These are phyloP conservation scores for Ophion ventricosus DNA, from an alignment of 2,888 invertebrate species.

Conservation along the genomic window DNA sequence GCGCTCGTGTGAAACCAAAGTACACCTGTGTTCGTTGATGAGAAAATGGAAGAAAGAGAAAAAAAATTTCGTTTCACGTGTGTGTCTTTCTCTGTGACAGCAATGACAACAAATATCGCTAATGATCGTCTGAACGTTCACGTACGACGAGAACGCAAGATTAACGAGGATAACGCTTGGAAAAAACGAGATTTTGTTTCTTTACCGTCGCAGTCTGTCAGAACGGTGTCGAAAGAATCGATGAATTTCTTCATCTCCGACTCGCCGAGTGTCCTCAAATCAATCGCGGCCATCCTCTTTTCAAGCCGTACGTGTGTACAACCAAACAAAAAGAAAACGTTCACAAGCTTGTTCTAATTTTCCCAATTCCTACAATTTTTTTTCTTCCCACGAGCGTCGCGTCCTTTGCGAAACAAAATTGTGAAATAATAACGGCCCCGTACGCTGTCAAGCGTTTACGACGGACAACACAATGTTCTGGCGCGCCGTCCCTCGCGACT, in stretches of 20 bases:
- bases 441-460: conserved; percentile 3
- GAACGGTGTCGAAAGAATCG: conserved; percentile 84
- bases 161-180: neutral
- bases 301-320: too few relatives aligned
- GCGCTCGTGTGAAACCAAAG: conserved; percentile 84
- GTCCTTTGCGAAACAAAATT: neutral
- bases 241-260: conserved; percentile 78
- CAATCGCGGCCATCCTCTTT: conserved; percentile 62
- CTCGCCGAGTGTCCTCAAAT: conserved; percentile 61
- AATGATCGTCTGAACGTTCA: neutral
- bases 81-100: too few relatives aligned
- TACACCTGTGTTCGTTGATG: conserved; percentile 82
- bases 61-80: neutral
- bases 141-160: conserved; percentile 67
- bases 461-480: conserved; percentile 11
- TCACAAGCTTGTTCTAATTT: neutral
- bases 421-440: neutral
- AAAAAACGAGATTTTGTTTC: conserved; percentile 65
- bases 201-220: conserved; percentile 86
- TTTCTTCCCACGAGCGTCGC: neutral
- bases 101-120: neutral
- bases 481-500: conserved; percentile 11
- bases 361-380: neutral
- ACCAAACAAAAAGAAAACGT: neutral
- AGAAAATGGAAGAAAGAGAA: conserved; percentile 18